Evolutionary conservation across 2,113 vertebrate genomes (phyloP).

Genomic region (Proteles cristata): DNA sequence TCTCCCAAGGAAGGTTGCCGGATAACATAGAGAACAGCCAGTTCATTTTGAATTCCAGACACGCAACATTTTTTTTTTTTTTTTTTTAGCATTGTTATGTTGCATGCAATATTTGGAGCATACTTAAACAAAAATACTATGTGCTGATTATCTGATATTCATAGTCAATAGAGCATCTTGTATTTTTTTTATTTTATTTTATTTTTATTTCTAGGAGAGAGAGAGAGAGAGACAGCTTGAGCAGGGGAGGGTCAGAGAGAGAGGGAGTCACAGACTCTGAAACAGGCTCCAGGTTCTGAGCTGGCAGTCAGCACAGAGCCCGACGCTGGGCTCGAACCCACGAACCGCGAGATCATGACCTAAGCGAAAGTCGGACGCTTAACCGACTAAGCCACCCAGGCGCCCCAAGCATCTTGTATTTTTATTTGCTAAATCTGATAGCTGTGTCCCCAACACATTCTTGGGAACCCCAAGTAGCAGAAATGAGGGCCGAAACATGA

Average conservation of each 20-base stretch:
- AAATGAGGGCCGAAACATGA: background rate
- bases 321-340: too few relatives aligned
- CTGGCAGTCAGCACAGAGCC: too few relatives aligned
- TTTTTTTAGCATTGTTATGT: background rate
- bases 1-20: background rate
- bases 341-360: too few relatives aligned
- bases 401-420: background rate
- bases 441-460: background rate
- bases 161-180: background rate
- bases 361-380: too few relatives aligned
- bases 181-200: too few relatives aligned
- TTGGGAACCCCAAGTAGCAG: background rate
- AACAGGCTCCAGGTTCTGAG: too few relatives aligned
- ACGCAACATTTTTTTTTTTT: background rate
- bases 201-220: too few relatives aligned
- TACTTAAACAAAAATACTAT: background rate
- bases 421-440: conserved; percentile 7
- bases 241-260: too few relatives aligned
- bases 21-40: background rate
- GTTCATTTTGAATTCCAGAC: conserved; percentile 36
- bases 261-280: too few relatives aligned
- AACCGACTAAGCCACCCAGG: too few relatives aligned
- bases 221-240: too few relatives aligned
- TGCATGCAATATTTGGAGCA: background rate
- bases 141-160: background rate